These are phyloP conservation scores for Ophion ventricosus DNA, from an alignment of 2,888 invertebrate species.

Conservation along the genomic window DNA sequence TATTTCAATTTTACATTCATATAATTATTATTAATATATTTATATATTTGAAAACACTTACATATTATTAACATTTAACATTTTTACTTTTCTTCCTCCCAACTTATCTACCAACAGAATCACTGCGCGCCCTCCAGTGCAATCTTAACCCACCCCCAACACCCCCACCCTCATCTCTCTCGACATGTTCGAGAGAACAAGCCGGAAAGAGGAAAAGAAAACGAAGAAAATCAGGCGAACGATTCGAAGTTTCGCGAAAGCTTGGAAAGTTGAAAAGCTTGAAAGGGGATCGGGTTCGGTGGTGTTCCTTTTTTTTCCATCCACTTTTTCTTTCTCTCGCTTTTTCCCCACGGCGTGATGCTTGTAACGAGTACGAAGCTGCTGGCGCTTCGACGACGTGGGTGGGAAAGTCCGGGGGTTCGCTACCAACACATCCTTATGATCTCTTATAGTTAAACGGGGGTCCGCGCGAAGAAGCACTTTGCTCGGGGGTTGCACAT, in stretches of 20 bases:
- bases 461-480: constrained; percentile 34
- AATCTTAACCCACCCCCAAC: neutral
- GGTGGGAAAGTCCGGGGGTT: constrained; percentile 14
- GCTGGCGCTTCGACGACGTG: constrained; percentile 5
- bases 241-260: constrained; percentile 25
- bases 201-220: neutral
- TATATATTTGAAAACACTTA: neutral
- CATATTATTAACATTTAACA: neutral
- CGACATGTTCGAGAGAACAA: neutral
- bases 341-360: constrained; percentile 18
- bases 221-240: constrained; percentile 6
- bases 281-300: neutral
- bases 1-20: neutral
- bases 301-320: neutral
- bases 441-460: constrained; percentile 26
- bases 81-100: neutral
- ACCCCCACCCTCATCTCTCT: neutral
- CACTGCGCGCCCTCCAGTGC: neutral
- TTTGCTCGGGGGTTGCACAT: constrained; percentile 52
- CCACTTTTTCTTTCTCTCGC: neutral
- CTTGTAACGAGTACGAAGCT: neutral
- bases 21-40: neutral
- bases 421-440: neutral
- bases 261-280: constrained; percentile 33
- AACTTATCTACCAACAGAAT: neutral